Base-by-base conservation (phyloP, 64 coral and sea anemone species). In the Platygyra sinensis region DNA sequence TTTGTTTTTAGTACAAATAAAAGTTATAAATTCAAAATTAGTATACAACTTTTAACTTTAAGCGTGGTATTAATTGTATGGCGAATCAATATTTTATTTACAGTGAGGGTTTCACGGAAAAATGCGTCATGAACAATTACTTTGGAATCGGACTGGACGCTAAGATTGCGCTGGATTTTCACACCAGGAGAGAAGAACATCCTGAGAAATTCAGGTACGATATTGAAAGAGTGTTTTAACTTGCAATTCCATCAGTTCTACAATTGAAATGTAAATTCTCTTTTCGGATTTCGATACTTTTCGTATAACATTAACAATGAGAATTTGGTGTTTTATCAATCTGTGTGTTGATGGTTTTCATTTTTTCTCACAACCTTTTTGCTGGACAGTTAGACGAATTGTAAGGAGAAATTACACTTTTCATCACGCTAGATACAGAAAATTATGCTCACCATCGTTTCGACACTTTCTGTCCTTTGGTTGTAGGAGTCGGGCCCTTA, bases 101-200 rank as follows among this genome's bases (percentile, higher is more conserved):
- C 78, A 98, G 96, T 3, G 96, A 98, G 39, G 96, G 96, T 38
- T 98, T 82, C 52, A 95, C 60, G 31, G 96, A 98, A 42, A 93
- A 87, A 55, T 98, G 96, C 71, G 91, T 95, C 20, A 98, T 98
- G 96, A 98, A 98, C 76, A 98, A 98, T 60, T 98, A 98, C 83
- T 95, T 98, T 79, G 93, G 96, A 62, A 93, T 98, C 61, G 96
- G 96, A 30, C 77, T 98, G 7, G 96, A 98, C 61, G 96, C 96
- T 16, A 98, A 98, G 74, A 93, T 98, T 75, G 30, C 81, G 1
- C 83, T 98, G 77, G 96, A 98, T 36, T 98, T 98, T 76, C 96
- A 98, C 64, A 88, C 83, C 2, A 90, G 93, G n/a, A 86, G 96
- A 89, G 96, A 98, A 62, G 96, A 98, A 67, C 94, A 98, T 54